phyloP scores from a whole-genome alignment of 2,888 invertebrate species.

The Brachypterus glaber region DNA sequence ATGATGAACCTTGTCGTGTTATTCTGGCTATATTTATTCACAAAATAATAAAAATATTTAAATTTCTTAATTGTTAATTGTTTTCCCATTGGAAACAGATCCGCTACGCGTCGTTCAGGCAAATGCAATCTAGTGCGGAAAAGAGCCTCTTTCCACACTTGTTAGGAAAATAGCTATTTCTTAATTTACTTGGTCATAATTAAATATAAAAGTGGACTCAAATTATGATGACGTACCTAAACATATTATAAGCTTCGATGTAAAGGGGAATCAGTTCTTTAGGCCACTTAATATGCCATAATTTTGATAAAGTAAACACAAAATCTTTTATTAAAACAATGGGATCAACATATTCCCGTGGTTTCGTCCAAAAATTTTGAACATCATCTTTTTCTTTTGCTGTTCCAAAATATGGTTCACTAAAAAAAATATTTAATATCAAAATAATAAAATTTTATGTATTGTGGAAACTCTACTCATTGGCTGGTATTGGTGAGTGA shows the following conservation, averaged over 20 bases:
- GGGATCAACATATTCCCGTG: constrained; percentile 49
- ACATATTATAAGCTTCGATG: constrained; percentile 50
- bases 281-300: constrained; percentile 61
- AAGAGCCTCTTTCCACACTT: no score
- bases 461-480: constrained; percentile 10
- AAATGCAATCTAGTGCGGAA: no score
- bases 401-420: constrained; percentile 54
- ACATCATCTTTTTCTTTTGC: constrained; percentile 57
- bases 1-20: no score
- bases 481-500: constrained; percentile 27
- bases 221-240: no score
- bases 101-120: no score
- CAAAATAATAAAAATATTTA: no score
- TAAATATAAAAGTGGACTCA: no score
- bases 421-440: constrained; percentile 8
- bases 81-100: no score
- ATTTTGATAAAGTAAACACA: constrained; percentile 47
- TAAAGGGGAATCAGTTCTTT: constrained; percentile 48
- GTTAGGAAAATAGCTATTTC: no score
- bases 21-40: no score
- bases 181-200: no score
- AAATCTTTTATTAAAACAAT: constrained; percentile 53
- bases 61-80: no score
- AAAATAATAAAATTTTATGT: not conserved
- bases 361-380: constrained; percentile 50